phyloP scores from a whole-genome alignment of 1,140 invertebrate species.

The Hycleus phaleratus region DNA sequence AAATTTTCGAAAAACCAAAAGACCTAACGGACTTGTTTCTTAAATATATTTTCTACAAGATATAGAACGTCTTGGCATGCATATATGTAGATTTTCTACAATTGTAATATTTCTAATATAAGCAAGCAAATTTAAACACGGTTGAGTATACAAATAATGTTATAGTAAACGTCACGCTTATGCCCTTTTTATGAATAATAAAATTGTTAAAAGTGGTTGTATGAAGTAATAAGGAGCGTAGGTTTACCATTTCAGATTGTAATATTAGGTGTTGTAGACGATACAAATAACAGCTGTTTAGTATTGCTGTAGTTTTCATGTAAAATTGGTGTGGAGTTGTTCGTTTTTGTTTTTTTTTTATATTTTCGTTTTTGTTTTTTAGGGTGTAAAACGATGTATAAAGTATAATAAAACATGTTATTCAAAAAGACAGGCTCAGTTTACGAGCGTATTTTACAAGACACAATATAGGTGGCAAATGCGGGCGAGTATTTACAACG shows the following conservation, averaged over 20 bases:
- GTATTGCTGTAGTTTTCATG: conserved; percentile 8
- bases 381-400: conserved; percentile 12
- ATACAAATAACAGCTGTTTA: conserved; percentile 16
- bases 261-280: conserved; percentile 16
- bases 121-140: no score
- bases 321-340: conserved; percentile 10
- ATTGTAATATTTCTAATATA: no score
- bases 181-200: conserved; percentile 17
- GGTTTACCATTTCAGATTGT: conserved; percentile 17
- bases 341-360: background rate
- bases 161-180: conserved; percentile 3
- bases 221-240: conserved; percentile 4
- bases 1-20: no score
- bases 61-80: no score
- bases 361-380: conserved; percentile 9
- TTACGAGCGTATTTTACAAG: conserved; percentile 10
- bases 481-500: conserved; percentile 16
- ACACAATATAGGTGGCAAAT: conserved; percentile 10
- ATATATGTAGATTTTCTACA: no score
- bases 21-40: no score
- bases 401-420: conserved; percentile 17
- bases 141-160: background rate
- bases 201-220: conserved; percentile 14
- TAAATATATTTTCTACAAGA: no score
- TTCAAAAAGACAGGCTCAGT: conserved; percentile 15